Evolutionary conservation across 2,888 invertebrate species (phyloP).

Genomic region (Temnothorax rugatulus): DNA sequence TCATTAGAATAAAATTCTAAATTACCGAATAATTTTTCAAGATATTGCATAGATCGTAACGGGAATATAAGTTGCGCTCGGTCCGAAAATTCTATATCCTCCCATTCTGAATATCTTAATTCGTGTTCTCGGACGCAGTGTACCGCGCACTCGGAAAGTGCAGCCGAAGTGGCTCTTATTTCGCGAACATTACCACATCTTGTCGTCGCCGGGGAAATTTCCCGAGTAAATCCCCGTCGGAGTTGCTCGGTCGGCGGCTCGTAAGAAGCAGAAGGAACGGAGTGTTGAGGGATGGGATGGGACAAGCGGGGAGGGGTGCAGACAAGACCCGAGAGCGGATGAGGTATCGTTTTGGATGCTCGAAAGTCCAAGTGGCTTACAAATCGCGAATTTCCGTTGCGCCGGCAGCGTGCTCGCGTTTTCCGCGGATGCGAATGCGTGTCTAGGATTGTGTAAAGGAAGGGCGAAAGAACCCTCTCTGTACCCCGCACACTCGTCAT

Average conservation of each 20-base stretch:
- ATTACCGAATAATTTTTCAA: background rate
- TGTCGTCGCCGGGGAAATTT: conserved; percentile 70
- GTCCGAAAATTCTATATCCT: conserved; percentile 18
- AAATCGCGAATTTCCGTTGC: conserved; percentile 78
- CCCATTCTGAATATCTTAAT: conserved; percentile 56
- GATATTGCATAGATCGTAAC: background rate
- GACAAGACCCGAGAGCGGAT: conserved; percentile 63
- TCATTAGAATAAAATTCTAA: background rate
- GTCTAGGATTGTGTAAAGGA: conserved; percentile 15
- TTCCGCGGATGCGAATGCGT: conserved; percentile 60
- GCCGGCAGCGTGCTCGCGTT: conserved; percentile 65
- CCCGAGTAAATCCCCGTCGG: conserved; percentile 71
- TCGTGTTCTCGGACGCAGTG: conserved; percentile 57
- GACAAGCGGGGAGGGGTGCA: background rate
- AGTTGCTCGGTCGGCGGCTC: conserved; percentile 72
- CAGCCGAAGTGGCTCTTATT: conserved; percentile 70
- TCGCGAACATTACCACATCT: conserved; percentile 71
- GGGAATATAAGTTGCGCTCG: conserved; percentile 22
- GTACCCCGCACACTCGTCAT: conserved; percentile 37
- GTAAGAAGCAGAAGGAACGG: conserved; percentile 68
- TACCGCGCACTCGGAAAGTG: conserved; percentile 58
- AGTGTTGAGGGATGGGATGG: conserved; percentile 24
- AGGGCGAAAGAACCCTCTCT: background rate
- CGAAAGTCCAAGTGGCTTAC: conserved; percentile 78
- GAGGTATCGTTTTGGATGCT: conserved; percentile 78